Evolutionary conservation across 2,888 invertebrate genomes (phyloP).

Genomic region (Dasysyrphus tricinctus): DNA sequence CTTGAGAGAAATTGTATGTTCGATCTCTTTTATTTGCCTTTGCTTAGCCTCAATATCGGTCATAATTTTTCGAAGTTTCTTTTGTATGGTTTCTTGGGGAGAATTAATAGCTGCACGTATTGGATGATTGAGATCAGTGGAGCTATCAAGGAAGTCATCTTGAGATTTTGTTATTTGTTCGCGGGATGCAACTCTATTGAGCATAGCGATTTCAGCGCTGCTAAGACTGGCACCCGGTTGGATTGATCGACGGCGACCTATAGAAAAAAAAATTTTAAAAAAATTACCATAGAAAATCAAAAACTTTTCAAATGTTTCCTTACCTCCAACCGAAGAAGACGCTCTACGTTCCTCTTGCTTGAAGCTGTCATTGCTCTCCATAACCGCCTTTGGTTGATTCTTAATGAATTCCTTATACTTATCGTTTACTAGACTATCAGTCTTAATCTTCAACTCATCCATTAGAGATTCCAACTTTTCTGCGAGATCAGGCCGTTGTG

Average conservation of each 20-base stretch:
- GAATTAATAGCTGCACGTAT: constrained; percentile 78
- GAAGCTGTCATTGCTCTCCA: constrained; percentile 82
- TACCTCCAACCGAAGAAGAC: constrained; percentile 75
- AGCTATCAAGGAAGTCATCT: constrained; percentile 80
- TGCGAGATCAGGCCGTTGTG: constrained; percentile 87
- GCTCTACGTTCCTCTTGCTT: constrained; percentile 75
- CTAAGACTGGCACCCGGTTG: constrained; percentile 87
- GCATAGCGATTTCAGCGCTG: constrained; percentile 85
- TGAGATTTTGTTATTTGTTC: constrained; percentile 78
- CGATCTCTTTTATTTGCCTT: constrained; percentile 88
- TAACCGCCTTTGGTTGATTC: constrained; percentile 82
- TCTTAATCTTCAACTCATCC: constrained; percentile 88
- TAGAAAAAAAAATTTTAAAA: background rate
- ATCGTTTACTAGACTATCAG: constrained; percentile 87
- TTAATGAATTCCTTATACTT: constrained; percentile 86
- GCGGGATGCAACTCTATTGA: constrained; percentile 85
- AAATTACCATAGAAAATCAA: background rate
- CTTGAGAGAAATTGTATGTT: constrained; percentile 88
- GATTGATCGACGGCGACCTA: constrained; percentile 85
- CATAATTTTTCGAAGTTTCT: constrained; percentile 81
- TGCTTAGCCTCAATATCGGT: constrained; percentile 87
- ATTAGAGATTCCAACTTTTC: constrained; percentile 90
- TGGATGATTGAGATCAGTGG: constrained; percentile 78
- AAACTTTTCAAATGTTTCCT: background rate
- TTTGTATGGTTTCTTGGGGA: constrained; percentile 81